These are phyloP conservation scores for Electrona antarctica DNA, from an alignment of 2,113 vertebrate species.

Conservation along the genomic window DNA sequence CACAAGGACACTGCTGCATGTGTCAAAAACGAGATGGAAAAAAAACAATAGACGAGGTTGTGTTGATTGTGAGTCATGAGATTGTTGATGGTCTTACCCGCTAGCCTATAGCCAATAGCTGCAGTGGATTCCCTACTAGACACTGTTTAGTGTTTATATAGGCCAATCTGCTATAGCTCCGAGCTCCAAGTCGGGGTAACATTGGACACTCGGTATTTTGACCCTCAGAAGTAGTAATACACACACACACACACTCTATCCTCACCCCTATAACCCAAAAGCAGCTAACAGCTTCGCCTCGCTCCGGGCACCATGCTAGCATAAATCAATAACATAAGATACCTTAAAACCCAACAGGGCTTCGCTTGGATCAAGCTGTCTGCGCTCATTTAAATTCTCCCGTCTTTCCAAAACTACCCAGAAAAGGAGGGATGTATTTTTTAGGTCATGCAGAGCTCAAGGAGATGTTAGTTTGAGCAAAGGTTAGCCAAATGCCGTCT, in stretches of 20 bases:
- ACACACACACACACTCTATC: background rate
- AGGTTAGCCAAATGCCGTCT: too few species aligned
- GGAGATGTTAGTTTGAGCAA: too few species aligned
- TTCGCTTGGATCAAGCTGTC: background rate
- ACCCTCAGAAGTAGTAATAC: background rate
- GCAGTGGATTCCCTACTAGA: background rate
- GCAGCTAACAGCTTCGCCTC: background rate
- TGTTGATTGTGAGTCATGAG: background rate
- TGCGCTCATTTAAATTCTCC: too few species aligned
- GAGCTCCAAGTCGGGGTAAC: conserved; percentile 13
- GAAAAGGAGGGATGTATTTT: background rate
- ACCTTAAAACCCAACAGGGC: conserved; percentile 28
- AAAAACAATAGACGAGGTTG: background rate
- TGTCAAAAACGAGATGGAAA: background rate
- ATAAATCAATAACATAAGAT: conserved; percentile 42
- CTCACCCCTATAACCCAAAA: conserved; percentile 15
- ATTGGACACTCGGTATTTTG: conserved; percentile 7
- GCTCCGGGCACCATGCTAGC: conserved; percentile 21
- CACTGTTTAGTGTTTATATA: conserved; percentile 4
- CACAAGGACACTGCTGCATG: background rate
- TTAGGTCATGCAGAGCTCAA: background rate
- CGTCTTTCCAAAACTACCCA: too few species aligned
- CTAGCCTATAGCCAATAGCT: conserved; percentile 24
- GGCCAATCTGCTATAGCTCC: background rate
- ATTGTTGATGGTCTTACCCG: background rate